Conservation (phyloP, 2,888 invertebrate species). For the Melieria picta region DNA sequence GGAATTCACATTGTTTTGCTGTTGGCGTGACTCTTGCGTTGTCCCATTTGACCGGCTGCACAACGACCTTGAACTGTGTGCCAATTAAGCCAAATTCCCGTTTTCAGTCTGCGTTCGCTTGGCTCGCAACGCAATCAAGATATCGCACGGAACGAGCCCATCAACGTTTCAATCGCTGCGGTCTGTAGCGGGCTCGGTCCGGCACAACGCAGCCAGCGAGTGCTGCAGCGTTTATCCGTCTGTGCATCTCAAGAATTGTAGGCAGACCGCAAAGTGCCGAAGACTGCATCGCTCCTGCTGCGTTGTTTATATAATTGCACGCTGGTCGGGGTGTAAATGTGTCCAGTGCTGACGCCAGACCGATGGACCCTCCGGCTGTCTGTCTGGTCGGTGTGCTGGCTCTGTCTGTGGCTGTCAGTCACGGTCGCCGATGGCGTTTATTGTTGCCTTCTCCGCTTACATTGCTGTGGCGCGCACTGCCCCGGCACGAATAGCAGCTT, state of each 20-base stretch:
- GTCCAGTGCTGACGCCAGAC: not conserved
- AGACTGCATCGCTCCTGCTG: constrained; percentile 1
- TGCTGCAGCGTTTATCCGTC: not conserved
- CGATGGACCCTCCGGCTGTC: not conserved
- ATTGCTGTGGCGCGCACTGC: too few species aligned
- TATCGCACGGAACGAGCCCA: constrained; percentile 1
- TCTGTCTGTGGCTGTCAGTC: not conserved
- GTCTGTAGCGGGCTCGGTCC: not conserved
- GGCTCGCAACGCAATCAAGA: constrained; percentile 10
- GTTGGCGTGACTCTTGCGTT: constrained; percentile 1
- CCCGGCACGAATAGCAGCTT: too few species aligned
- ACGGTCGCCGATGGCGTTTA: not conserved
- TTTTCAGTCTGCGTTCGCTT: constrained; percentile 33
- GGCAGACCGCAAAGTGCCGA: not conserved
- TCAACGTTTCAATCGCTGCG: constrained; percentile 9
- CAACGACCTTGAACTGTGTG: constrained; percentile 49
- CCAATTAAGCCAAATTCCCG: constrained; percentile 53
- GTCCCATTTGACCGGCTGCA: constrained; percentile 21
- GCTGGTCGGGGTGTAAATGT: not conserved
- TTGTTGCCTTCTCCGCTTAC: not conserved
- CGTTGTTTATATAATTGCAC: too few species aligned
- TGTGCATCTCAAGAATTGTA: too few species aligned
- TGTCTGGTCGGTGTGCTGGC: not conserved
- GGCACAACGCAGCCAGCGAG: not conserved
- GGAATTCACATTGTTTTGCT: constrained; percentile 11